A percentile compares a stretch with the other conserved stretches of the same genome.
These are phyloP conservation scores for Aplidium turbinatum DNA, from an alignment of 23 tunicate genomes.

Conservation along the genomic window DNA sequence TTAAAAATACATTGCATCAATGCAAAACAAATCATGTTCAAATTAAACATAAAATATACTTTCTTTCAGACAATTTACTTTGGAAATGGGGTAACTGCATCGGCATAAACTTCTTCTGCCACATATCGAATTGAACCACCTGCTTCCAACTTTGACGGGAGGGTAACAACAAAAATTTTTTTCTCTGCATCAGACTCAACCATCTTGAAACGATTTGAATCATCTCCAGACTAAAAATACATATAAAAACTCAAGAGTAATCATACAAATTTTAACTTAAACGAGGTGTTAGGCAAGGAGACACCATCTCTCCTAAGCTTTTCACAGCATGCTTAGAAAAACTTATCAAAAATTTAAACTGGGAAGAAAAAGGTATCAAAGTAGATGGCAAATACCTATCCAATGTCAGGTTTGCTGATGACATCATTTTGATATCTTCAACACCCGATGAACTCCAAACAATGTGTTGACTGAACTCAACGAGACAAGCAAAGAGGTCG, in stretches of 20 bases:
- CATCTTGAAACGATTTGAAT: conserved; percentile 23
- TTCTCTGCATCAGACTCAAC: conserved; percentile 30
- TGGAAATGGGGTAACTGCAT: conserved; percentile 75
- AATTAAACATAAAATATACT: too few relatives aligned
- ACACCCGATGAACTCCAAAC: too few relatives aligned
- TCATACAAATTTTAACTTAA: neutral
- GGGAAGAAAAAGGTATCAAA: too few relatives aligned
- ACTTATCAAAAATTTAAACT: too few relatives aligned
- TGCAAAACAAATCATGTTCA: too few relatives aligned
- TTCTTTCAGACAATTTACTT: too few relatives aligned
- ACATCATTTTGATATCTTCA: too few relatives aligned
- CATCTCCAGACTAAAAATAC: conserved; percentile 16
- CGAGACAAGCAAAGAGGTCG: too few relatives aligned
- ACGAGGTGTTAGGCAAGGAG: too few relatives aligned
- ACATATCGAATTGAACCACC: conserved; percentile 25
- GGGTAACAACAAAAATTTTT: conserved; percentile 49
- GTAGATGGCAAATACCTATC: neutral
- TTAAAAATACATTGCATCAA: neutral
- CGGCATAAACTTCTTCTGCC: conserved; percentile 68
- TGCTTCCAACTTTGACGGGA: conserved; percentile 54
- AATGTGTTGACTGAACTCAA: too few relatives aligned
- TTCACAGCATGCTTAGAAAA: too few relatives aligned
- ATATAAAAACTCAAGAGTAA: neutral
- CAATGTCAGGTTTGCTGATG: neutral
- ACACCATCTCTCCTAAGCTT: too few relatives aligned